Evolutionary conservation across 2,888 invertebrate species (phyloP), one percentile per base, ranked within the genome.

Genomic region (Tetheella fluctuosa): DNA sequence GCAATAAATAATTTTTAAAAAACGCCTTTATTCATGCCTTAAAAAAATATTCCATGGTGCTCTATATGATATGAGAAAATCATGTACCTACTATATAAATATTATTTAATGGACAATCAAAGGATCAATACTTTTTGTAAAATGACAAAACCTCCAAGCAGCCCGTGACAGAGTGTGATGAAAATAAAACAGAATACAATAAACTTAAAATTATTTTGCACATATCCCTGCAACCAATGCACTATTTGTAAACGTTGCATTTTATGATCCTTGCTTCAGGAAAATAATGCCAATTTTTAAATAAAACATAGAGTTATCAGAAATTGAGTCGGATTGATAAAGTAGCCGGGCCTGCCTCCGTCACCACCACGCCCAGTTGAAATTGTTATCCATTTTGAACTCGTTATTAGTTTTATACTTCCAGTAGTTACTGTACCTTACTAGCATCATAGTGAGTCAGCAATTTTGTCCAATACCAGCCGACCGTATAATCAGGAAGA

Each of bases 211-310:
- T 88, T 89, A 68, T 89, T 86, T 90, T 90, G 92, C 92, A 91
- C 92, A 78, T 70, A 78, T 80, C 85, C 90, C 88, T 83, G 89
- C 88, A 87, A 90, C 86, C 87, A 86, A 83, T 76, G 91, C 92
- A 92, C 91, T 72, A 74, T 86, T 85, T 89, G 80, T 85, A 73
- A 85, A 84, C 76, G 81, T 86, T 84, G 84, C 85, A 83, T 86
- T 84, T 84, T 81, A 73, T 81, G 67, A 80, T 77, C 87, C 86
- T 86, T 78, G 90, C 91, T 90, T 91, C 74, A 85, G 91, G 91
- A 92, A 92, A 92, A 92, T 70, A 92, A 91, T 92, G 92, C 91
- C 90, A 92, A 92, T 92, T 92, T 92, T 92, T n/a, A n/a, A 89
- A 85, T 77, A 71, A 72, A 75, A 2, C 68, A 59, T 75, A 71